These are phyloP conservation scores for Alaudala cheleensis DNA, from an alignment of 2,113 vertebrate genomes.

Conservation along the genomic window DNA sequence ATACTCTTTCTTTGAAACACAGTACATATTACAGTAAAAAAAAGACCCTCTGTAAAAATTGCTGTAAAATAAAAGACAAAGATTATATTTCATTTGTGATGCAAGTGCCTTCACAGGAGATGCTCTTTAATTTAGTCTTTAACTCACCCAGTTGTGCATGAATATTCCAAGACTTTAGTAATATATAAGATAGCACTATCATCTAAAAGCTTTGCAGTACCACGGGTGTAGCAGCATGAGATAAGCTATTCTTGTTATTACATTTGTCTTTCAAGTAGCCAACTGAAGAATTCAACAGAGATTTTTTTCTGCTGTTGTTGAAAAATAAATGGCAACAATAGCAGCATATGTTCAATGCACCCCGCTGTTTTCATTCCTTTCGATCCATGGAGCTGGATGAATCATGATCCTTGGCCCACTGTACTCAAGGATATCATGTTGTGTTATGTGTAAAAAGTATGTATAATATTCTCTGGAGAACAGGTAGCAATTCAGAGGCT, in stretches of 20 bases:
- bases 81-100: neutral
- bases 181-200: neutral
- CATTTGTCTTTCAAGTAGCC: neutral
- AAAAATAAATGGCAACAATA: neutral
- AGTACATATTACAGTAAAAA: neutral
- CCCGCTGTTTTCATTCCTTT: neutral
- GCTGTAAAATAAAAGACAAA: neutral
- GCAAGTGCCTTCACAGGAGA: neutral
- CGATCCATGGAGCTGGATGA: neutral
- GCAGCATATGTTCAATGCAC: neutral
- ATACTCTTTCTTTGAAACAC: neutral
- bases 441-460: neutral
- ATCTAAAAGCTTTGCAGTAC: neutral
- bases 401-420: neutral
- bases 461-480: neutral
- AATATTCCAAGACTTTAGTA: conserved; percentile 18
- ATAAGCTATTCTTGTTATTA: neutral
- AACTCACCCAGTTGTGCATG: neutral
- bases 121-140: neutral
- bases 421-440: neutral
- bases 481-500: neutral
- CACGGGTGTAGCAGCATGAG: neutral
- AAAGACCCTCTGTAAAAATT: neutral
- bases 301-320: neutral
- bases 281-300: neutral